A percentile compares a stretch with the other conserved stretches of the same genome.
phyloP scores from a whole-genome alignment of 2,888 invertebrate genomes.

The Lasioglossum vierecki region DNA sequence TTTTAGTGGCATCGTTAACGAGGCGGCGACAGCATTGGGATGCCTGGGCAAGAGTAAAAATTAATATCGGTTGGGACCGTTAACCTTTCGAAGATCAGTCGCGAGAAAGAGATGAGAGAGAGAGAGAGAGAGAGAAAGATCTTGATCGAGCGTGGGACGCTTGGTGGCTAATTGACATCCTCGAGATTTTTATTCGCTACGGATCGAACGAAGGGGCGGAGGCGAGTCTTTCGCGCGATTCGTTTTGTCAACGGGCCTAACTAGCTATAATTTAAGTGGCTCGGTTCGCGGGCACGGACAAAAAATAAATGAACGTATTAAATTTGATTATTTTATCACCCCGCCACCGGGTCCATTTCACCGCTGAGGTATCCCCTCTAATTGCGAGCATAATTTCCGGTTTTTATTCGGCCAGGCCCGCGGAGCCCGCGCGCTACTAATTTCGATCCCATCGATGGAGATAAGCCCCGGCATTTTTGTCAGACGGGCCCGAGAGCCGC shows the following conservation, averaged over 20 bases:
- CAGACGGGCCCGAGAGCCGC: slow-evolving; percentile 31
- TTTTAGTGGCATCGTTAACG: slow-evolving; percentile 1
- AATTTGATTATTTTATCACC: slow-evolving; percentile 66
- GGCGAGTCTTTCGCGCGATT: slow-evolving; percentile 21
- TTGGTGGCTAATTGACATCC: slow-evolving; percentile 39
- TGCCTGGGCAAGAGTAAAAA: background rate
- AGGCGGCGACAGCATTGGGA: background rate
- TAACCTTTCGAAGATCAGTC: background rate
- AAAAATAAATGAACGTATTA: slow-evolving; percentile 63
- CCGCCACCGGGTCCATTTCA: slow-evolving; percentile 18
- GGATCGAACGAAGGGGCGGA: background rate
- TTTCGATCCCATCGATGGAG: slow-evolving; percentile 83
- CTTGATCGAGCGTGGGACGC: background rate
- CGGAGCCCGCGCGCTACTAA: slow-evolving; percentile 78
- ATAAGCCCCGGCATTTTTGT: slow-evolving; percentile 80
- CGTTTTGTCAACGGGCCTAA: slow-evolving; percentile 47
- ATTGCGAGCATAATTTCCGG: slow-evolving; percentile 65
- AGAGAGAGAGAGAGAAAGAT: background rate
- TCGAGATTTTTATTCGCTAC: slow-evolving; percentile 29
- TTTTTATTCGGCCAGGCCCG: slow-evolving; percentile 60
- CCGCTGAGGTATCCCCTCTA: slow-evolving; percentile 55
- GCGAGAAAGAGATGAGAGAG: background rate
- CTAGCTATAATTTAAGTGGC: slow-evolving; percentile 41
- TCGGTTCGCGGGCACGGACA: background rate
- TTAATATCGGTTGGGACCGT: background rate